Evolutionary conservation across 2,888 invertebrate genomes (phyloP).

Genomic region (Orgyia antiqua): DNA sequence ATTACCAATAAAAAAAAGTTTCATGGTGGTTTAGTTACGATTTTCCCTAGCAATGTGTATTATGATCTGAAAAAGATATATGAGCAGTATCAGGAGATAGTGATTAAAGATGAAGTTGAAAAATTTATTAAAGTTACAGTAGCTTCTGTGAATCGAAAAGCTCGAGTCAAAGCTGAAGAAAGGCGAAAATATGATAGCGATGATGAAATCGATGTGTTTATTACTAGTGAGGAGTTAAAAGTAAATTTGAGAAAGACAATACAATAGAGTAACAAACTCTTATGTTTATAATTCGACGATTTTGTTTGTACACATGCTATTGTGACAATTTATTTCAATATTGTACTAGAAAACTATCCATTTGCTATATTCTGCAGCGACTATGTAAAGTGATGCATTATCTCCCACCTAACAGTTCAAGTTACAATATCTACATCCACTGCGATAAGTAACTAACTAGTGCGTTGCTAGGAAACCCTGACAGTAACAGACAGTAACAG

Average conservation of each 20-base stretch:
- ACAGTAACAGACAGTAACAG: no score
- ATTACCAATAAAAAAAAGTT: conserved; percentile 2
- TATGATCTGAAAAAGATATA: background rate
- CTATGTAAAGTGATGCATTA: no score
- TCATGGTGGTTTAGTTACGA: background rate
- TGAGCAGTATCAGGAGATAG: background rate
- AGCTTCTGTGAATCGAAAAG: background rate
- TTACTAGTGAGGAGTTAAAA: background rate
- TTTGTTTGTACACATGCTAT: no score
- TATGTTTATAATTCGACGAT: no score
- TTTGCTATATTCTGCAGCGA: no score
- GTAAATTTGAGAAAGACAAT: background rate
- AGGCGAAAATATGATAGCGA: background rate
- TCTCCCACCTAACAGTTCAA: no score
- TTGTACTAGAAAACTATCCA: no score
- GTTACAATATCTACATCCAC: no score
- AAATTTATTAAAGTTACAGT: background rate
- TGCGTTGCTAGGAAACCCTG: no score
- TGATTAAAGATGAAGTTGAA: background rate
- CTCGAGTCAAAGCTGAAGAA: background rate
- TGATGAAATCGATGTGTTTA: background rate
- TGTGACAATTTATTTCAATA: no score
- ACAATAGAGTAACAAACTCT: no score
- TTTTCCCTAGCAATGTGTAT: background rate
- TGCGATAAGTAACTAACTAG: no score